Percentiles rank a stretch among this genome's conserved stretches.
phyloP scores from a whole-genome alignment of 2,888 invertebrate genomes.

The Branchipolynoe longqiensis region DNA sequence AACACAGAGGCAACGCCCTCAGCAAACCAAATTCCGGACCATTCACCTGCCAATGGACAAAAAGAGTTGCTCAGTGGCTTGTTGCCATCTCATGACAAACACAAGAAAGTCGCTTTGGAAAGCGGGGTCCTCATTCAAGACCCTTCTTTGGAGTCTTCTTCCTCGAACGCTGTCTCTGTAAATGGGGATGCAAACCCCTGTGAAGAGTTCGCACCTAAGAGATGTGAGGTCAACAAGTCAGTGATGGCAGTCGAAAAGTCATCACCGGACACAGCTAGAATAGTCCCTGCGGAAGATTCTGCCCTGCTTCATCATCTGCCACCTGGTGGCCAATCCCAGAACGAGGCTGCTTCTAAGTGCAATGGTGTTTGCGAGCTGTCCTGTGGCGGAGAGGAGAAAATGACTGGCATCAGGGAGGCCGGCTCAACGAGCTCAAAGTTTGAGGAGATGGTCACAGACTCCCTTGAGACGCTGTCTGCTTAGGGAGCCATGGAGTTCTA shows the following conservation, averaged over 20 bases:
- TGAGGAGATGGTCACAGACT: constrained; percentile 95
- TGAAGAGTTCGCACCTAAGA: too few relatives aligned
- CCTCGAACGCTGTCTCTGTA: too few relatives aligned
- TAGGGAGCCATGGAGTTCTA: constrained; percentile 63
- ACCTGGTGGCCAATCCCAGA: background rate
- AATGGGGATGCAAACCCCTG: too few relatives aligned
- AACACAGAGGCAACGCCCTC: background rate
- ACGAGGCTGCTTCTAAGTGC: background rate
- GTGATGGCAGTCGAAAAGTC: too few relatives aligned
- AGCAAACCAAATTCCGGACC: background rate
- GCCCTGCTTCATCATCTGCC: background rate
- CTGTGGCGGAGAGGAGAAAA: background rate
- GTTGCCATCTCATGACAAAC: too few relatives aligned
- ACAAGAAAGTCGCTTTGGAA: background rate
- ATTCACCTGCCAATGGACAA: too few relatives aligned
- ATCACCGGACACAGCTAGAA: background rate
- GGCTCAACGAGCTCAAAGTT: constrained; percentile 84
- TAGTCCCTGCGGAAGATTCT: background rate
- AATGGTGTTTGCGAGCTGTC: background rate
- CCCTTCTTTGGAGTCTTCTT: too few relatives aligned
- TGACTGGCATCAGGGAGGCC: background rate
- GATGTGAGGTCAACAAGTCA: too few relatives aligned
- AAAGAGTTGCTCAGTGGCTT: too few relatives aligned
- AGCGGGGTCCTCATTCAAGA: too few relatives aligned
- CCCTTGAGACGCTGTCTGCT: constrained; percentile 93